Conservation (phyloP, 2,797 vertebrate genomes). For the Bucorvus abyssinicus region DNA sequence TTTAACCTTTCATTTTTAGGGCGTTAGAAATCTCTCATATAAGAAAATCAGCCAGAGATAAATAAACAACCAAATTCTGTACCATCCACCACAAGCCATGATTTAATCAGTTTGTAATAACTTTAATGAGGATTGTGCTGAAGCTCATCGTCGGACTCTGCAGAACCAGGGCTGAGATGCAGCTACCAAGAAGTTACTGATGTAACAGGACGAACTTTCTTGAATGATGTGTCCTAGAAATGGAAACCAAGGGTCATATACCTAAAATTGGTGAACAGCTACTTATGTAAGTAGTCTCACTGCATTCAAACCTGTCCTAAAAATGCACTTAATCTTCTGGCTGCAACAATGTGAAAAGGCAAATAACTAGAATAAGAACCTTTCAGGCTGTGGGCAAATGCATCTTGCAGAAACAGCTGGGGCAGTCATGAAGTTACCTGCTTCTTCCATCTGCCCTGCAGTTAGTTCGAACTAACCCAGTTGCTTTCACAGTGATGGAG, state of each 20-base stretch:
- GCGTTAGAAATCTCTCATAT: neutral
- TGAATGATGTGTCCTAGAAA: neutral
- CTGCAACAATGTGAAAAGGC: neutral
- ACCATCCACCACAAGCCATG: neutral
- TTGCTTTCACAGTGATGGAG: neutral
- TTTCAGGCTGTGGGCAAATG: neutral
- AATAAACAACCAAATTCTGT: neutral
- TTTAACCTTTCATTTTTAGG: conserved; percentile 27
- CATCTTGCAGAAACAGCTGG: neutral
- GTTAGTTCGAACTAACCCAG: neutral
- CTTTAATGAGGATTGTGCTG: neutral
- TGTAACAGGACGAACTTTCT: neutral
- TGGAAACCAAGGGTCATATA: neutral
- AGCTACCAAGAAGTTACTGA: neutral
- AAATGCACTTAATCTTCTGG: neutral
- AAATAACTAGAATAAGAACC: neutral
- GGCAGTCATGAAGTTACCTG: neutral
- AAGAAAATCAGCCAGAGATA: neutral
- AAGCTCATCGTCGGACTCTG: neutral
- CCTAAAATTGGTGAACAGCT: neutral
- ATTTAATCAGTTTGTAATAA: neutral
- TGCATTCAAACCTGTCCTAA: neutral
- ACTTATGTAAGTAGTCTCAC: neutral
- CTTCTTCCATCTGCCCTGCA: neutral
- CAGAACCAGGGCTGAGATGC: neutral